A percentile compares a stretch with the other conserved stretches of the same genome.
Evolutionary conservation across 2,113 vertebrate genomes (phyloP).

Genomic region (Heliornis fulica): DNA sequence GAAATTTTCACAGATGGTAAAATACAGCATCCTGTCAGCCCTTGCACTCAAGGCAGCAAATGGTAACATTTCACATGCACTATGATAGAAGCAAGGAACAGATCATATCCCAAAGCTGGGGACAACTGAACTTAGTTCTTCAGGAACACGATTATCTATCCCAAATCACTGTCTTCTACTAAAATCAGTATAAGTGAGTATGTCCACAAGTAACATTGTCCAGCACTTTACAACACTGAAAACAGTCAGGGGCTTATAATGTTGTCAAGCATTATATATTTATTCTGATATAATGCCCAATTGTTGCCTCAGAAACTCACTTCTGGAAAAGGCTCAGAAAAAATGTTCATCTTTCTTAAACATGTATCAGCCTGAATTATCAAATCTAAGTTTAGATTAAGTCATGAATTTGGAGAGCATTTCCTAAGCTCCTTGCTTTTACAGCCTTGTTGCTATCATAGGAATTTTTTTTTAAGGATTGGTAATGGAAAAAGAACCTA

Average conservation of each 20-base stretch:
- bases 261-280: not conserved
- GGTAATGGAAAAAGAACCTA: not conserved
- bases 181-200: not conserved
- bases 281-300: not conserved
- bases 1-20: not conserved
- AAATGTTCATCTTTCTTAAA: not conserved
- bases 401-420: not conserved
- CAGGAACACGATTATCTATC: not conserved
- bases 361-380: not conserved
- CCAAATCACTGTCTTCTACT: not conserved
- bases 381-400: not conserved
- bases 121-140: not conserved
- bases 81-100: not conserved
- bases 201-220: not conserved
- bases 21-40: not conserved
- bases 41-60: not conserved
- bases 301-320: not conserved
- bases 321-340: not conserved
- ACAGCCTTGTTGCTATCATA: not conserved
- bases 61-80: not conserved
- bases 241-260: not conserved
- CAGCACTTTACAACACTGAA: not conserved
- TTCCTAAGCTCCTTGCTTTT: not conserved
- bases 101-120: not conserved
- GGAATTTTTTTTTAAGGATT: not conserved